Conservation (phyloP, 2,888 invertebrate species). For the Phyllotreta striolata region DNA sequence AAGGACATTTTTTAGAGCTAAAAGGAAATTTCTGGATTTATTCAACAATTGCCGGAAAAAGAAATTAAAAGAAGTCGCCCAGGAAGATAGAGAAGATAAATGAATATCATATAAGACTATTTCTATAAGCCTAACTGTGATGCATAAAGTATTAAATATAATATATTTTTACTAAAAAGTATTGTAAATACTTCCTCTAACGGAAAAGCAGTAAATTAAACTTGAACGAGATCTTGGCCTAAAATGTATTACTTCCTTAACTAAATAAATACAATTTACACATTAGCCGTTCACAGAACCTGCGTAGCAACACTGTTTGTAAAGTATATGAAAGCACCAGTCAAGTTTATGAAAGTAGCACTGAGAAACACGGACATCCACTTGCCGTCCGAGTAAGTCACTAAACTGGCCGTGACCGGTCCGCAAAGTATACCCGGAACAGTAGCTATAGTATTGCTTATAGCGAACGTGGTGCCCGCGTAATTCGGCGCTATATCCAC, state of each 20-base stretch:
- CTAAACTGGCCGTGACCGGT: conserved; percentile 77
- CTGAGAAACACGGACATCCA: conserved; percentile 79
- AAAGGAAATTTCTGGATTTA: background rate
- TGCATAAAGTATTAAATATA: too few relatives aligned
- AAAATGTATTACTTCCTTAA: conserved; percentile 29
- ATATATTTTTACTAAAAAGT: background rate
- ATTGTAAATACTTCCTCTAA: too few relatives aligned
- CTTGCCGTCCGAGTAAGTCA: conserved; percentile 72
- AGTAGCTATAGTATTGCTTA: conserved; percentile 79
- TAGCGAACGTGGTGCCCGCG: conserved; percentile 79
- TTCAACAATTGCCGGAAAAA: background rate
- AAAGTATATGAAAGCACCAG: conserved; percentile 75
- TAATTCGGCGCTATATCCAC: conserved; percentile 81
- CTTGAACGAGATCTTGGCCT: conserved; percentile 17
- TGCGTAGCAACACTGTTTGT: conserved; percentile 76
- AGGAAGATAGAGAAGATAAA: background rate
- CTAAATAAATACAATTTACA: conserved; percentile 32
- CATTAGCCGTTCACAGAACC: conserved; percentile 61
- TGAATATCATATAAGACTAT: background rate
- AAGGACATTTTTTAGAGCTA: conserved; percentile 2
- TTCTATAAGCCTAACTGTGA: background rate
- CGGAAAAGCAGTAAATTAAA: background rate
- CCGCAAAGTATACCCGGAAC: conserved; percentile 79
- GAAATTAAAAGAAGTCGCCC: background rate
- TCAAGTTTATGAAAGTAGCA: conserved; percentile 75